A percentile compares a stretch with the other conserved stretches of the same genome.
Evolutionary conservation across 2,888 invertebrate genomes (phyloP).

Genomic region (Heliconius ethilla): DNA sequence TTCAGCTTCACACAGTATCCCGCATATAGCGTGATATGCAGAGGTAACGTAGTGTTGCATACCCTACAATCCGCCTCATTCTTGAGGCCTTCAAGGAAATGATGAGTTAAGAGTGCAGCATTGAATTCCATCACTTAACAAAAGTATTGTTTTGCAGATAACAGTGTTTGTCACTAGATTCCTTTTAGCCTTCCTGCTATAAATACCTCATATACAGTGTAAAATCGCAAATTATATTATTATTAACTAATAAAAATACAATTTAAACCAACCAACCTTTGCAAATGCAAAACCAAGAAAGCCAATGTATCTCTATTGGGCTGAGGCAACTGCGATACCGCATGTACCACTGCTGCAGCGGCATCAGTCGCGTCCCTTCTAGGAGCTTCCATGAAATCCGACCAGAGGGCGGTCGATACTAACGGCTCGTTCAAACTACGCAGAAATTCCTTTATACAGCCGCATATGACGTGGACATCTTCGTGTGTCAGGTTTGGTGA

Average conservation of each 20-base stretch:
- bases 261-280: neutral
- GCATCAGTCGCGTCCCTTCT: conserved; percentile 83
- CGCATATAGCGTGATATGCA: neutral
- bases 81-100: too few species aligned
- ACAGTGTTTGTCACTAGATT: neutral
- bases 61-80: too few species aligned
- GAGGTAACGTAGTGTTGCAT: too few species aligned
- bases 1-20: neutral
- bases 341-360: conserved; percentile 85
- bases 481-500: conserved; percentile 88
- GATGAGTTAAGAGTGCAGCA: too few species aligned
- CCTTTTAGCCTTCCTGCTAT: neutral
- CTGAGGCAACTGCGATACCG: conserved; percentile 92
- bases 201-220: neutral
- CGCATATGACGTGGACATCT: conserved; percentile 95
- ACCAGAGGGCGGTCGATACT: conserved; percentile 90
- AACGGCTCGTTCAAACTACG: conserved; percentile 94
- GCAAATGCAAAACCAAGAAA: conserved; percentile 93
- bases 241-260: neutral
- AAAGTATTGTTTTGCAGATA: too few species aligned
- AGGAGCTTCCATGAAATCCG: conserved; percentile 89
- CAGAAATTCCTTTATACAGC: conserved; percentile 97
- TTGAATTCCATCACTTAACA: too few species aligned
- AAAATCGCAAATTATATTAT: neutral
- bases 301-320: conserved; percentile 98